A percentile compares a stretch with the other conserved stretches of the same genome.
Conservation (phyloP, 2,888 invertebrate genomes). For the Torymus tubicola region DNA sequence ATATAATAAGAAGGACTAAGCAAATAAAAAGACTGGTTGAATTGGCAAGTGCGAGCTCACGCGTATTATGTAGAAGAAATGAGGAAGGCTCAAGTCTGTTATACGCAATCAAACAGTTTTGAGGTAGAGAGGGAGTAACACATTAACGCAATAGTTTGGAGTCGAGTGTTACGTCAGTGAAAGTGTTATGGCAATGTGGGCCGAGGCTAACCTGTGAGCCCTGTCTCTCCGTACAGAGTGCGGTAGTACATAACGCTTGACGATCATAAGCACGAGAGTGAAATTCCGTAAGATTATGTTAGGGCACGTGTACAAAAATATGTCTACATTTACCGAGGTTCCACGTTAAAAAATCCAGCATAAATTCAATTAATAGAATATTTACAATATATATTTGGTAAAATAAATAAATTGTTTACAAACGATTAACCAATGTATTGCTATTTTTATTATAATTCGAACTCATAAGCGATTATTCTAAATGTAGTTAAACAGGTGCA, state of each 20-base stretch:
- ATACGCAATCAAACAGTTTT: slow-evolving; percentile 43
- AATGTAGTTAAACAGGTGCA: too few relatives aligned
- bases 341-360: too few relatives aligned
- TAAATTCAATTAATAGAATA: too few relatives aligned
- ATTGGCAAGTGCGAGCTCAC: slow-evolving; percentile 12
- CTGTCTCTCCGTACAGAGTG: slow-evolving; percentile 69
- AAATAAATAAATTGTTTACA: too few relatives aligned
- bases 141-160: slow-evolving; percentile 75
- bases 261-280: not conserved
- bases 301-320: too few relatives aligned
- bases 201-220: slow-evolving; percentile 76
- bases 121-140: slow-evolving; percentile 56
- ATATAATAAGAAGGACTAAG: not conserved
- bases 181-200: slow-evolving; percentile 77
- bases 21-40: slow-evolving; percentile 47
- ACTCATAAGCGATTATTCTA: too few relatives aligned
- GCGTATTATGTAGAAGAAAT: slow-evolving; percentile 36
- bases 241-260: not conserved
- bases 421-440: too few relatives aligned
- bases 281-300: slow-evolving; percentile 15
- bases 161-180: slow-evolving; percentile 76
- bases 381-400: too few relatives aligned
- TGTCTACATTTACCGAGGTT: too few relatives aligned
- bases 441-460: too few relatives aligned
- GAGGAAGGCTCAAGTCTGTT: slow-evolving; percentile 45